phyloP scores from a whole-genome alignment of 2,888 invertebrate genomes.

The Meteorus colon region DNA sequence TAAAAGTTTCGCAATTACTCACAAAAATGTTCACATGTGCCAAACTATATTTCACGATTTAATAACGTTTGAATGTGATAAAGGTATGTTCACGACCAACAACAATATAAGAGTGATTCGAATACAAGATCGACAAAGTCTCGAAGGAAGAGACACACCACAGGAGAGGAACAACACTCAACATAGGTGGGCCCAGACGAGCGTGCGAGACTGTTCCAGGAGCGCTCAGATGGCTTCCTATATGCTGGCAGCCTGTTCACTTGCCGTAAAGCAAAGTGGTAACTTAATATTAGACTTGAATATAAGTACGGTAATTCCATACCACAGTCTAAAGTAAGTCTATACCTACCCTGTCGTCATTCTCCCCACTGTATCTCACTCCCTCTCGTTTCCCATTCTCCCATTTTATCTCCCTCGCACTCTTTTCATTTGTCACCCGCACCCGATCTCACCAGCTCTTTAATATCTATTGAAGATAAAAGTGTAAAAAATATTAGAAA shows the following conservation, averaged over 20 bases:
- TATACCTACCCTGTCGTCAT: conserved; percentile 64
- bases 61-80: neutral
- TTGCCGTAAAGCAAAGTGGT: conserved; percentile 73
- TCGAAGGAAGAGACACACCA: conserved; percentile 31
- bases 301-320: conserved; percentile 73
- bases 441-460: conserved; percentile 11
- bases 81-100: neutral
- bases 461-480: conserved; percentile 5
- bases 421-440: conserved; percentile 42
- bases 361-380: conserved; percentile 32
- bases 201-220: conserved; percentile 66
- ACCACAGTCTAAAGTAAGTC: conserved; percentile 71
- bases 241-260: conserved; percentile 73
- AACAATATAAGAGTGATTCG: neutral
- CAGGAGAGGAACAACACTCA: conserved; percentile 43
- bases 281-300: conserved; percentile 72
- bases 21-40: neutral
- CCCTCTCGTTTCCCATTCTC: conserved; percentile 31
- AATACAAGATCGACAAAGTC: conserved; percentile 37
- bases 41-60: no score
- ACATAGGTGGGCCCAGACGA: conserved; percentile 67
- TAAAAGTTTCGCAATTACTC: neutral
- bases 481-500: neutral
- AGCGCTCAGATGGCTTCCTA: conserved; percentile 73
- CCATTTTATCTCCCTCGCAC: conserved; percentile 42